A percentile compares a stretch with the other conserved stretches of the same genome.
phyloP scores from a whole-genome alignment of 2,797 vertebrate species.

The Darevskia mixta region DNA sequence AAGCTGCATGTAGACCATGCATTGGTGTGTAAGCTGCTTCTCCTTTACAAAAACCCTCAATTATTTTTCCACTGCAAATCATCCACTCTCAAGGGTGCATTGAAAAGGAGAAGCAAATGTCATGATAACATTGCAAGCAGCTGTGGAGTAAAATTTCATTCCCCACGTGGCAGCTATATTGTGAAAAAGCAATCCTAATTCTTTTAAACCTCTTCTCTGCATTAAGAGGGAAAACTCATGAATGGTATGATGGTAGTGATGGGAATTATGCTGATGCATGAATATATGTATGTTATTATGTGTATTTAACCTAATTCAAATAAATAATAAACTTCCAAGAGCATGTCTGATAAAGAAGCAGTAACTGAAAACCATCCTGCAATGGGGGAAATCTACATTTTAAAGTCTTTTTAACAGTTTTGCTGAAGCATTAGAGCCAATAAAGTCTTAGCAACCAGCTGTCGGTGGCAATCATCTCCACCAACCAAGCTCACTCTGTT shows the following conservation, averaged over 20 bases:
- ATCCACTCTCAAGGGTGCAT: neutral
- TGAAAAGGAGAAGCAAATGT: slow-evolving; percentile 6
- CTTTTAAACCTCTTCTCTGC: neutral
- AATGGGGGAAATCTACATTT: slow-evolving; percentile 2
- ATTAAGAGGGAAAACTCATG: neutral
- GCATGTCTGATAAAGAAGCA: neutral
- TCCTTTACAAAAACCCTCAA: neutral
- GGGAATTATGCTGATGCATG: neutral
- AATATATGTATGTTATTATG: neutral
- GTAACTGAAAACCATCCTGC: neutral
- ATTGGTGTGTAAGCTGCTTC: neutral
- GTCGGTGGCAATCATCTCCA: slow-evolving; percentile 62
- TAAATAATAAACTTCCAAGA: neutral
- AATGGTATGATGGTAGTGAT: slow-evolving; percentile 1
- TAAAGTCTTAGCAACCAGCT: slow-evolving; percentile 60
- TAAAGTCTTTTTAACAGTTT: slow-evolving; percentile 59
- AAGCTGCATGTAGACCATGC: neutral
- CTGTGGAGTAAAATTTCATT: slow-evolving; percentile 6
- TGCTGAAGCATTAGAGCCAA: slow-evolving; percentile 57
- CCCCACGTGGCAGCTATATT: neutral
- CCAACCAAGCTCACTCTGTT: slow-evolving; percentile 45
- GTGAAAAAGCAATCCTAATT: neutral
- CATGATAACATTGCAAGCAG: slow-evolving; percentile 9
- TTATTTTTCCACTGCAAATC: neutral
- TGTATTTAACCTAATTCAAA: neutral